A percentile compares a stretch with the other conserved stretches of the same genome.
phyloP scores from a whole-genome alignment of 2,113 vertebrate genomes.

The Proteles cristata region DNA sequence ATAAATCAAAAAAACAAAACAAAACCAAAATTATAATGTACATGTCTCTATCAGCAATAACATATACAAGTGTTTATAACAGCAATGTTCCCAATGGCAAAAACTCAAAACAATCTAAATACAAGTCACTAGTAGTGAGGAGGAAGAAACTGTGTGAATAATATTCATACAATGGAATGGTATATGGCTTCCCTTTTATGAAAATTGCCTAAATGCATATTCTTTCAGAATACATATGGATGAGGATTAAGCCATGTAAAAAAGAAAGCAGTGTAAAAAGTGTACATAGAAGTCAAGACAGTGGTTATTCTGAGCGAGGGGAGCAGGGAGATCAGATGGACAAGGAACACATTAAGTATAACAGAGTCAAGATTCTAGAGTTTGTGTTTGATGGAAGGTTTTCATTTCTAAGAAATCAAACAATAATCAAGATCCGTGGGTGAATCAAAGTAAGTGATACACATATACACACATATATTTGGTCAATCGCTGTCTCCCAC shows the following conservation, averaged over 20 bases:
- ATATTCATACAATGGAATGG: not conserved
- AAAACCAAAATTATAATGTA: not conserved
- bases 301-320: not conserved
- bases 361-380: not conserved
- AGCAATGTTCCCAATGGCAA: not conserved
- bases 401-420: not conserved
- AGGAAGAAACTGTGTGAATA: not conserved
- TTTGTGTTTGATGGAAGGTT: not conserved
- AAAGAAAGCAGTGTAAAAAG: not conserved
- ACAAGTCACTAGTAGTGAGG: not conserved
- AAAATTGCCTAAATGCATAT: not conserved
- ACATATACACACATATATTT: too few species aligned
- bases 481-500: not conserved
- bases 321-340: not conserved
- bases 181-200: not conserved
- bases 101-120: not conserved
- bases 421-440: not conserved
- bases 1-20: not conserved
- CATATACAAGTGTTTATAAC: too few species aligned
- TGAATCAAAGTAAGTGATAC: not conserved
- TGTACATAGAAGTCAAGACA: not conserved
- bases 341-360: not conserved
- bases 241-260: not conserved
- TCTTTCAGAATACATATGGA: not conserved
- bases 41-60: not conserved